Base-by-base conservation (phyloP, 1,140 invertebrate species). In the Stegodyphus mimosarum region DNA sequence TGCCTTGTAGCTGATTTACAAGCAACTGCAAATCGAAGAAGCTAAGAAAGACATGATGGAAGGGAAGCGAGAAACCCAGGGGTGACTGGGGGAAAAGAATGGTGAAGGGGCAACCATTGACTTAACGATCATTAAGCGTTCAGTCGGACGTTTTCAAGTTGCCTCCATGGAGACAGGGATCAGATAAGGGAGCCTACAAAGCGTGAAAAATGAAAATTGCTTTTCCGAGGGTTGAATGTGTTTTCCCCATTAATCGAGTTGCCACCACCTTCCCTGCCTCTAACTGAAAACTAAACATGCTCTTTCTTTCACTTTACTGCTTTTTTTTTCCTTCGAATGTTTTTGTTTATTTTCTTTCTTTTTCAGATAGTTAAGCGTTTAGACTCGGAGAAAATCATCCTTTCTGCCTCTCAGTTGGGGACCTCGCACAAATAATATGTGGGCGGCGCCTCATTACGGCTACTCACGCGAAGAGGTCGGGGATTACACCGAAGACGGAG, bases 181-280 rank as follows among this genome's bases (percentile, higher is more conserved):
- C 79, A 81, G 79, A 81, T 81, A 81, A 81, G 79, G 50, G 69
- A 64, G 55, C 52, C 48, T 81, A 73, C 79, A 81, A 81, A 81
- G 79, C 79, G 79, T 81, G 79, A 81, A 81, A 81, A 81, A 81
- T 81, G 79, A 81, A 81, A 81, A 81, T 81, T 81, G 79, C 79
- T 73, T 81, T 81, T 81, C 55, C 48, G 79, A 63, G 79, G 70
- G 70, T 15, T 60, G 52, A 69, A 79, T 79, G 74, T 77, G 76
- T 79, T 79, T 81, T 64, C 70, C 79, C 79, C 79, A 81, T 81
- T 81, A 81, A 81, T 81, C 79, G 79, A 63, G 17, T 53, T 81
- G 79, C 79, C 79, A 81, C 69, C 79, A 81, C 79, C 79, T 79
- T 79, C 50, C 10, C 64, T 15, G 50, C 11, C 51, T 81, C 55